Evolutionary conservation across 2,113 vertebrate genomes (phyloP).

Genomic region (Callospermophilus lateralis): DNA sequence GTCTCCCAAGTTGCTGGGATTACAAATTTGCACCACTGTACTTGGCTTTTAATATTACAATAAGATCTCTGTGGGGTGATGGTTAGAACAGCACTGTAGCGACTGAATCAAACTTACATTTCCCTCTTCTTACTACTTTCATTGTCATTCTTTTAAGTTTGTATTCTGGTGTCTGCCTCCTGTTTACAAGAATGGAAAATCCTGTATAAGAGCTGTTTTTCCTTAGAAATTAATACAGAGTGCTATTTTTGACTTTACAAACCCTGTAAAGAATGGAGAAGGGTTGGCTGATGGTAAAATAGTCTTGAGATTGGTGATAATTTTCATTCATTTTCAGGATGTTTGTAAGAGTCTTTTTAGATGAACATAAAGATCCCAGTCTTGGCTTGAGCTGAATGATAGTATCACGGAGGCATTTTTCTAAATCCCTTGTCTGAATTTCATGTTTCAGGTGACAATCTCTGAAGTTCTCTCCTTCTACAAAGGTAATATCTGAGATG

Average conservation of each 20-base stretch:
- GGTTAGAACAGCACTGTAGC: not conserved
- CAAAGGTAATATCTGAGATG: not conserved
- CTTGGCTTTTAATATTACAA: not conserved
- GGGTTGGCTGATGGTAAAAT: not conserved
- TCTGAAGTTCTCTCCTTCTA: slow-evolving; percentile 5
- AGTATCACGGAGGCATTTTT: not conserved
- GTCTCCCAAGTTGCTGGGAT: not conserved
- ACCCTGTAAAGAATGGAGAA: not conserved
- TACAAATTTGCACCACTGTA: not conserved
- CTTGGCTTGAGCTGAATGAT: not conserved
- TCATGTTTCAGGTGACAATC: not conserved
- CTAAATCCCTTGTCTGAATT: not conserved
- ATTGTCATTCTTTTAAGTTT: slow-evolving; percentile 10
- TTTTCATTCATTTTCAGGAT: not conserved
- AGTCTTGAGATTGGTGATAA: not conserved
- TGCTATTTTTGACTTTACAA: not conserved
- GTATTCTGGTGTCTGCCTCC: not conserved
- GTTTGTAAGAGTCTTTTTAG: not conserved
- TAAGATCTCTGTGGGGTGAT: not conserved
- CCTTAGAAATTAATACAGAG: slow-evolving; percentile 24
- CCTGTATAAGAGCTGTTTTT: slow-evolving; percentile 6
- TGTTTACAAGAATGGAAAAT: slow-evolving; percentile 47
- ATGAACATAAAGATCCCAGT: not conserved
- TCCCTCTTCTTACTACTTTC: not conserved
- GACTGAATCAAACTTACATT: not conserved